Conservation (phyloP, 2,113 vertebrate species). For the Natator depressus region DNA sequence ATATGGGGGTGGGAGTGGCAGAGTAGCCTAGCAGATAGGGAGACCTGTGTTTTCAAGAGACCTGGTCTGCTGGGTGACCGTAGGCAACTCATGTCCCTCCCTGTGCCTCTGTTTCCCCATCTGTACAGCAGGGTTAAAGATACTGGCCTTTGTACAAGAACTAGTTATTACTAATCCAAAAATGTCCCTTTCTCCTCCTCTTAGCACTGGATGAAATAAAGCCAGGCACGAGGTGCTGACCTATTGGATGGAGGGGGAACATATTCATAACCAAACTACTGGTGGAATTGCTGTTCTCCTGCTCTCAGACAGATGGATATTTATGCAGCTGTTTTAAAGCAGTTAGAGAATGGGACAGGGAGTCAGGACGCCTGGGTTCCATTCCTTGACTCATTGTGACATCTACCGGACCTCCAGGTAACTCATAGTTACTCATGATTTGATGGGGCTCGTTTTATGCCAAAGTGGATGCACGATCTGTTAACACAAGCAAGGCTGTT, state of each 20-base stretch:
- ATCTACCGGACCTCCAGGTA: background rate
- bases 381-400: background rate
- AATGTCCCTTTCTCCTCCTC: background rate
- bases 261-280: background rate
- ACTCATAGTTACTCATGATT: rapidly evolving
- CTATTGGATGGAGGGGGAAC: background rate
- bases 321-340: background rate
- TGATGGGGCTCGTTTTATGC: rapidly evolving
- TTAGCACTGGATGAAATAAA: background rate
- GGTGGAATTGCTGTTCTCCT: background rate
- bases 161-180: background rate
- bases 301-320: background rate
- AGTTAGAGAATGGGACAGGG: background rate
- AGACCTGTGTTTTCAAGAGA: background rate
- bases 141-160: background rate
- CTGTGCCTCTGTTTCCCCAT: background rate
- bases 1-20: background rate
- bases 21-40: background rate
- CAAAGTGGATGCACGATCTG: rapidly evolving
- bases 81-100: background rate
- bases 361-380: rapidly evolving
- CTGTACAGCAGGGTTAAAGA: background rate
- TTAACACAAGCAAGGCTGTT: rapidly evolving
- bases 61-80: background rate
- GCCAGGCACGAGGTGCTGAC: background rate